Percentiles rank a stretch among this genome's conserved stretches.
Conservation (phyloP, 2,113 vertebrate species). For the Pelodiscus sinensis region DNA sequence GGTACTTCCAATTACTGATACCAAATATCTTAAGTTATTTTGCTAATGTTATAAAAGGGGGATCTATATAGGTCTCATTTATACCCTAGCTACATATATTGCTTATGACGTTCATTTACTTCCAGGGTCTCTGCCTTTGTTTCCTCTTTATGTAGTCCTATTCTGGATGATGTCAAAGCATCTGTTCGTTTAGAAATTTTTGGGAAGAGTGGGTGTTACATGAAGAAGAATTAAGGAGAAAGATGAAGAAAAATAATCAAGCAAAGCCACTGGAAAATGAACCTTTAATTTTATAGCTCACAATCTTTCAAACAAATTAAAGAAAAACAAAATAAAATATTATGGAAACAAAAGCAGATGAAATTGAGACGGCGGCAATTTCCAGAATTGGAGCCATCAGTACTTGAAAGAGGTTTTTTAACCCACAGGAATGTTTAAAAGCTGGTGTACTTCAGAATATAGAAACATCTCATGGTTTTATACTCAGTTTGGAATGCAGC, state of each 20-base stretch:
- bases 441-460: neutral
- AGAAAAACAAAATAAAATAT: neutral
- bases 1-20: constrained; percentile 13
- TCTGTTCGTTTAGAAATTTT: constrained; percentile 41
- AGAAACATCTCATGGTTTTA: neutral
- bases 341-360: neutral
- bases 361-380: neutral
- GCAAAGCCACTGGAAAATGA: neutral
- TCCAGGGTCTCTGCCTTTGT: neutral
- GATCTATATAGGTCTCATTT: neutral
- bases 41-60: neutral
- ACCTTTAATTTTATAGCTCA: constrained; percentile 39
- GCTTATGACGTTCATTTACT: constrained; percentile 20
- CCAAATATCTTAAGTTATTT: neutral
- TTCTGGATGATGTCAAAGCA: constrained; percentile 34
- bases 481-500: neutral
- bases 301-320: constrained; percentile 45
- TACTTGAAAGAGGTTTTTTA: neutral
- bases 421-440: neutral
- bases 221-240: constrained; percentile 42
- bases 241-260: constrained; percentile 44
- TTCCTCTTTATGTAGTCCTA: constrained; percentile 8
- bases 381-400: neutral
- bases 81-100: neutral
- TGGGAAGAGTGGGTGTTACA: constrained; percentile 46